phyloP scores from a whole-genome alignment of 2,888 invertebrate species.

The Antheraea yamamai region DNA sequence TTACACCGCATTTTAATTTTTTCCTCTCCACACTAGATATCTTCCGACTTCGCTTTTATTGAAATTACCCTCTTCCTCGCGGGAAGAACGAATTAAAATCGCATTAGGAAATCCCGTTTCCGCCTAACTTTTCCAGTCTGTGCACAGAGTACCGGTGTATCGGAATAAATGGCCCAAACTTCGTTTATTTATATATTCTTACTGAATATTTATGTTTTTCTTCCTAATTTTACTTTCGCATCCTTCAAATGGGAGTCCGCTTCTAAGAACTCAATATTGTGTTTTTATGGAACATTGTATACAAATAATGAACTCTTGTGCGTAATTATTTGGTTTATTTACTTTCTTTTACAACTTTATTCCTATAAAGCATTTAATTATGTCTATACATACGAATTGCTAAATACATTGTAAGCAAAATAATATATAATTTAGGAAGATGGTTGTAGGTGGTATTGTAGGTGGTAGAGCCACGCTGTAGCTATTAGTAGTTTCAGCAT shows the following conservation, averaged over 20 bases:
- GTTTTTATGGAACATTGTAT: conserved; percentile 32
- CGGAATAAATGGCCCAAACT: conserved; percentile 80
- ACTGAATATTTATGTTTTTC: conserved; percentile 77
- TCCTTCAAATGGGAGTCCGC: conserved; percentile 60
- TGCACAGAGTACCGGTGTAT: conserved; percentile 75
- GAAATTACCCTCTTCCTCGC: conserved; percentile 75
- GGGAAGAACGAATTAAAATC: conserved; percentile 80
- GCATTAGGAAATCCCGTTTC: conserved; percentile 80
- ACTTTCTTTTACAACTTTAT: background rate
- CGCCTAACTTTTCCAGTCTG: conserved; percentile 78
- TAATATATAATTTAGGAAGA: too few relatives aligned
- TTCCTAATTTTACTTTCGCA: conserved; percentile 70
- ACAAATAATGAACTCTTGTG: background rate
- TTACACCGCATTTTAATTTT: conserved; percentile 40
- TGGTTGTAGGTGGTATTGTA: too few relatives aligned
- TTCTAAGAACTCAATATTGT: conserved; percentile 42
- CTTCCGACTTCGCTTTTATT: conserved; percentile 70
- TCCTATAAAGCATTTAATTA: background rate
- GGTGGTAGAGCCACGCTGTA: too few relatives aligned
- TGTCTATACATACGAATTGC: too few relatives aligned
- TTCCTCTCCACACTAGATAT: conserved; percentile 53
- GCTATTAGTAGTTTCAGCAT: too few relatives aligned
- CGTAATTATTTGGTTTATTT: background rate
- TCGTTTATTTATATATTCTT: conserved; percentile 79
- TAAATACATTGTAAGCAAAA: too few relatives aligned